Evolutionary conservation across 2,113 vertebrate species (phyloP).

Genomic region (Synodontis membranacea): DNA sequence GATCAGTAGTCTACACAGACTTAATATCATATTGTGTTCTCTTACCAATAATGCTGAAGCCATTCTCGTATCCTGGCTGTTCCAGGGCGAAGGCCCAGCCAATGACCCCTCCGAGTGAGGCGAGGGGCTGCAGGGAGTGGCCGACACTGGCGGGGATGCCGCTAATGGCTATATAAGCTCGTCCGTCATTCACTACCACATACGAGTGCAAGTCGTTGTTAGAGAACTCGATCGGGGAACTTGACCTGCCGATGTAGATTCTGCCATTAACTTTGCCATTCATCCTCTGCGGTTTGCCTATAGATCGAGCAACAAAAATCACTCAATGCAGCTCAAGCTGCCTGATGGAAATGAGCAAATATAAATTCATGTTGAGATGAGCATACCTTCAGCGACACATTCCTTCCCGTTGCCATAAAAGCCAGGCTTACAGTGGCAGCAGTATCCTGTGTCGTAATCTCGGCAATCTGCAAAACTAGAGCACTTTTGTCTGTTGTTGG

Average conservation of each 20-base stretch:
- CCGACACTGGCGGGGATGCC: constrained; percentile 81
- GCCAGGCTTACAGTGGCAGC: constrained; percentile 86
- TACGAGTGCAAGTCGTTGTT: constrained; percentile 94
- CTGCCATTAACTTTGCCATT: constrained; percentile 89
- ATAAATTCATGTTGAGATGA: background rate
- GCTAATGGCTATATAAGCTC: constrained; percentile 93
- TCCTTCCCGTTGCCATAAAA: constrained; percentile 92
- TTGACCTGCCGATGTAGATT: constrained; percentile 80
- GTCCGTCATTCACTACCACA: constrained; percentile 90
- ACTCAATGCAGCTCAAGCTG: background rate
- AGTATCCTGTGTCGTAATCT: constrained; percentile 85
- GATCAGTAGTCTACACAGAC: background rate
- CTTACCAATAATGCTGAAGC: constrained; percentile 91
- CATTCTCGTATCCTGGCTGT: constrained; percentile 87
- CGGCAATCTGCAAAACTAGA: constrained; percentile 85
- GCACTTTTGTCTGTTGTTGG: constrained; percentile 84
- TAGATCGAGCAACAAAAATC: constrained; percentile 4
- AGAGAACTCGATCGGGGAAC: constrained; percentile 73
- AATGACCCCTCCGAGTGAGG: constrained; percentile 84
- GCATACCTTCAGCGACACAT: constrained; percentile 88
- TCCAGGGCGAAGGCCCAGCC: constrained; percentile 97
- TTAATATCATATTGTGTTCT: background rate
- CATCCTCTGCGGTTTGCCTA: constrained; percentile 92
- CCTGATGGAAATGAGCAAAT: background rate
- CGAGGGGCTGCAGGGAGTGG: constrained; percentile 84